Evolutionary conservation across 1,140 invertebrate genomes (phyloP).

Genomic region (Carposina sasakii): DNA sequence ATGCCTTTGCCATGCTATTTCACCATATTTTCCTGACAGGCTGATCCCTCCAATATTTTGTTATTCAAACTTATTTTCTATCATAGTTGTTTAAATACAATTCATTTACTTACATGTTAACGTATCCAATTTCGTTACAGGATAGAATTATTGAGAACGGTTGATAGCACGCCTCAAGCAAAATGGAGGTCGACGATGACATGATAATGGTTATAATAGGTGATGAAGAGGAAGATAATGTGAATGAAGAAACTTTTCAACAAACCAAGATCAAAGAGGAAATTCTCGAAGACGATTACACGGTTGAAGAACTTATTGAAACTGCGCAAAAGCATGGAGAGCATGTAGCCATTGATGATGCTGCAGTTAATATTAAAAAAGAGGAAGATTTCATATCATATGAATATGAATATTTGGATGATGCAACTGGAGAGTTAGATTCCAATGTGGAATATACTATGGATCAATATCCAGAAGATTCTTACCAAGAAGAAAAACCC

Average conservation of each 20-base stretch:
- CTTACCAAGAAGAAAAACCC: too few species aligned
- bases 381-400: constrained; percentile 20
- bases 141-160: too few species aligned
- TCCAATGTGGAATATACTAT: too few species aligned
- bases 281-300: constrained; percentile 22
- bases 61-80: too few species aligned
- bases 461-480: too few species aligned
- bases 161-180: too few species aligned
- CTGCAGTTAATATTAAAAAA: constrained; percentile 13
- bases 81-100: too few species aligned
- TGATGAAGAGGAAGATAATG: constrained; percentile 29
- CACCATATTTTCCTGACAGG: too few species aligned
- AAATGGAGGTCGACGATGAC: constrained; percentile 43
- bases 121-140: too few species aligned
- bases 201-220: constrained; percentile 51
- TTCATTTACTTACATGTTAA: too few species aligned
- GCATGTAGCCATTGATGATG: neutral
- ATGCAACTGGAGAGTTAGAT: neutral
- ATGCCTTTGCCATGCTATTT: too few species aligned
- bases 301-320: constrained; percentile 24
- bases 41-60: too few species aligned
- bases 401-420: neutral
- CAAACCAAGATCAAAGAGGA: constrained; percentile 31
- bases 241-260: constrained; percentile 1
- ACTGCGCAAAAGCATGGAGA: constrained; percentile 19